Evolutionary conservation across 2,797 vertebrate genomes (phyloP).

Genomic region (Champsocephalus esox): DNA sequence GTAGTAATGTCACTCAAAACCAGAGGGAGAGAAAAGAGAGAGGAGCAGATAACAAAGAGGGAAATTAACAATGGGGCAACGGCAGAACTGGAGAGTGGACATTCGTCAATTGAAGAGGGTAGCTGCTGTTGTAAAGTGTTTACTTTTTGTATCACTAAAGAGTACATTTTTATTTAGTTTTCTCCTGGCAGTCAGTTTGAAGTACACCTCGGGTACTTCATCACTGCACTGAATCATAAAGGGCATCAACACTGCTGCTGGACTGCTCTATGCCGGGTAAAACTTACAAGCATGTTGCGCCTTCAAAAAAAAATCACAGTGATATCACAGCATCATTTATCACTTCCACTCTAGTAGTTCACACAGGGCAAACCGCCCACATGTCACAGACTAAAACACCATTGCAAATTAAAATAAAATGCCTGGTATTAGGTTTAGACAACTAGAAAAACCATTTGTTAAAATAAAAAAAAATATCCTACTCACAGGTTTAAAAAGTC

Average conservation of each 20-base stretch:
- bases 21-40: constrained; percentile 39
- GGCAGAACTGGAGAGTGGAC: constrained; percentile 44
- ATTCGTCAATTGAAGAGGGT: constrained; percentile 38
- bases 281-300: not conserved
- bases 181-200: constrained; percentile 12
- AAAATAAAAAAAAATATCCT: no score
- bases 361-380: no score
- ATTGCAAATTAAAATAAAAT: no score
- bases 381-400: no score
- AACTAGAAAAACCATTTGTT: no score
- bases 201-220: not conserved
- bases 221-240: not conserved
- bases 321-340: not conserved
- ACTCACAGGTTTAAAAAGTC: no score
- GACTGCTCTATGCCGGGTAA: not conserved
- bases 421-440: no score
- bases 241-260: not conserved
- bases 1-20: constrained; percentile 72
- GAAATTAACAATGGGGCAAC: constrained; percentile 51
- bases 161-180: constrained; percentile 19
- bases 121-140: constrained; percentile 25
- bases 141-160: constrained; percentile 5
- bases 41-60: constrained; percentile 47
- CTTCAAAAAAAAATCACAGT: not conserved
- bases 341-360: no score